These are phyloP conservation scores for Danionella cerebrum DNA, from an alignment of 2,113 vertebrate species.

Conservation along the genomic window DNA sequence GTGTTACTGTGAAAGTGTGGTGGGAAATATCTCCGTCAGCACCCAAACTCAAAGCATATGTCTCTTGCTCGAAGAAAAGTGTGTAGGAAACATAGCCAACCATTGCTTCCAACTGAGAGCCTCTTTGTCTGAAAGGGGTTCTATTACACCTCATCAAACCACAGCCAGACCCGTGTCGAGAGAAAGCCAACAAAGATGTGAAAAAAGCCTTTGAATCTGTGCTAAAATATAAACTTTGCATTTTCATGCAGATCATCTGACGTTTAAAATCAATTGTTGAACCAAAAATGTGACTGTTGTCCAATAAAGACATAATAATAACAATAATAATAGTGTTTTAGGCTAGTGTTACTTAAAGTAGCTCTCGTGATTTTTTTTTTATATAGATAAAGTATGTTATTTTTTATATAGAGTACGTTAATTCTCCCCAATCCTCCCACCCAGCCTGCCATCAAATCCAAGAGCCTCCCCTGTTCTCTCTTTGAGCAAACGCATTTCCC, in stretches of 20 bases:
- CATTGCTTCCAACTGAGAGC: constrained; percentile 11
- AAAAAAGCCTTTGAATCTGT: constrained; percentile 6
- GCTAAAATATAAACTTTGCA: not conserved
- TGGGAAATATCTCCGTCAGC: not conserved
- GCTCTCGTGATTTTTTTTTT: not conserved
- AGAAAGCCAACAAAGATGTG: not conserved
- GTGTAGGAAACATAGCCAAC: not conserved
- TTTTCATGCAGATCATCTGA: not conserved
- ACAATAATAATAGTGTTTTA: not conserved
- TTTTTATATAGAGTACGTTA: too few species aligned
- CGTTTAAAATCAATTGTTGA: not conserved
- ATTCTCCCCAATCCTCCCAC: not conserved
- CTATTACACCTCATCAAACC: constrained; percentile 21
- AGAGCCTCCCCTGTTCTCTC: not conserved
- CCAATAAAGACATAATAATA: not conserved
- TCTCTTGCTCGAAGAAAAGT: not conserved
- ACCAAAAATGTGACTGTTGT: not conserved
- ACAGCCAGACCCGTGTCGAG: constrained; percentile 15
- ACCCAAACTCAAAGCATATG: constrained; percentile 8
- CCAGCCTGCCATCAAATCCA: not conserved
- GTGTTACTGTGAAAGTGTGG: not conserved
- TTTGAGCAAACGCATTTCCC: constrained; percentile 20
- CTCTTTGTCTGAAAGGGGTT: constrained; percentile 18
- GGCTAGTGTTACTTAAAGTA: not conserved
- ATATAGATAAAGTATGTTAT: too few species aligned